Percentiles rank a stretch among this genome's conserved stretches.
Evolutionary conservation across 2,113 vertebrate genomes (phyloP).

Genomic region (Actenoides lindsayi): DNA sequence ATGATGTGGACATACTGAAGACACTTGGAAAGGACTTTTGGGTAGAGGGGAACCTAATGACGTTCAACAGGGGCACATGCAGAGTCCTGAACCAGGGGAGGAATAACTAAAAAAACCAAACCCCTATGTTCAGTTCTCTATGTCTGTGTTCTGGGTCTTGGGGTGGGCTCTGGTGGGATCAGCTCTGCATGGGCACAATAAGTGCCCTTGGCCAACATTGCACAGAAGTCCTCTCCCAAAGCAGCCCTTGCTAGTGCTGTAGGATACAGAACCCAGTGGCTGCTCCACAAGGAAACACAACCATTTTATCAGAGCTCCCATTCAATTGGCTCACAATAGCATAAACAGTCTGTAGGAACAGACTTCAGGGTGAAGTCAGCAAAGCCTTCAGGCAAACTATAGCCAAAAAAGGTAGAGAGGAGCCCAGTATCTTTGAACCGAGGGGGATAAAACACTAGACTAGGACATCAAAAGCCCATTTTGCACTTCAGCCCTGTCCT

Average conservation of each 20-base stretch:
- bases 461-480: neutral
- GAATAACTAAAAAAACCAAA: too few species aligned
- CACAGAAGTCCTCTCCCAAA: neutral
- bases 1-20: too few species aligned
- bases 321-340: neutral
- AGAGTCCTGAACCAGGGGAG: too few species aligned
- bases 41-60: too few species aligned
- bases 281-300: neutral
- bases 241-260: neutral
- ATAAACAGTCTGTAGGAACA: neutral
- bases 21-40: too few species aligned
- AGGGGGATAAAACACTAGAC: neutral
- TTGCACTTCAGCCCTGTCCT: neutral
- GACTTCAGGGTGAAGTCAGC: conserved; percentile 15
- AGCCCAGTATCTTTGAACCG: neutral
- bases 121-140: too few species aligned
- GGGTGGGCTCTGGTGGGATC: neutral
- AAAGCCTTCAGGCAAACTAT: neutral
- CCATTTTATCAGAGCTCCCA: neutral
- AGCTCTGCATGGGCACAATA: fast-evolving
- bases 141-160: neutral
- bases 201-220: too few species aligned
- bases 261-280: neutral
- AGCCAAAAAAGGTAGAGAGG: neutral
- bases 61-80: too few species aligned